A percentile compares a stretch with the other conserved stretches of the same genome.
These are phyloP conservation scores for Nesospiza acunhae DNA, from an alignment of 2,113 vertebrate species.

Conservation along the genomic window DNA sequence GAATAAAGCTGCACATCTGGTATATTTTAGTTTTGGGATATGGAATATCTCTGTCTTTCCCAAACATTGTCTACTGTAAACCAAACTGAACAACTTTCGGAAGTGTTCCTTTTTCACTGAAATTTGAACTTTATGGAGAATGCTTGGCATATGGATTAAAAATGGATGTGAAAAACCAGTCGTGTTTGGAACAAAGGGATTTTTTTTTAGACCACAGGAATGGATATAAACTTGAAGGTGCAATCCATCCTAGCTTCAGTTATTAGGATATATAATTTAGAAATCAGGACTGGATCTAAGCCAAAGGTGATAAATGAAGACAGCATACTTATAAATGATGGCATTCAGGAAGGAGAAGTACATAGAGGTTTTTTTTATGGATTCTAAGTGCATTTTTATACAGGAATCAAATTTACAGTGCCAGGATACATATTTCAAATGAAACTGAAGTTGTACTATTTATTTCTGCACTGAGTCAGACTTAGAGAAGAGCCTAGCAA, in stretches of 20 bases:
- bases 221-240: conserved; percentile 5
- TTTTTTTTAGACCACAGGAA: conserved; percentile 45
- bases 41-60: conserved; percentile 69
- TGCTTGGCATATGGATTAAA: conserved; percentile 52
- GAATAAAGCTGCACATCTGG: conserved; percentile 76
- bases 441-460: background rate
- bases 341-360: background rate
- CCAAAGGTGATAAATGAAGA: conserved; percentile 39
- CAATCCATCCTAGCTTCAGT: conserved; percentile 37
- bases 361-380: background rate
- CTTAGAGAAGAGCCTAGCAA: background rate
- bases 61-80: conserved; percentile 74
- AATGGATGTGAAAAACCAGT: conserved; percentile 53
- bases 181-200: conserved; percentile 37
- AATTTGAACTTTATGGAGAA: conserved; percentile 61
- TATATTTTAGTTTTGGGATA: conserved; percentile 78
- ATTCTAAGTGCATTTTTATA: conserved; percentile 16
- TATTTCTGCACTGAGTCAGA: background rate
- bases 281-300: conserved; percentile 36
- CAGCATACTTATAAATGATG: background rate
- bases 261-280: conserved; percentile 45
- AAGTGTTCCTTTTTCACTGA: conserved; percentile 72
- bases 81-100: conserved; percentile 76
- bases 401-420: background rate
- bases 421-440: conserved; percentile 6